Evolutionary conservation across 2,797 vertebrate species (phyloP).

Genomic region (Cuculus canorus): DNA sequence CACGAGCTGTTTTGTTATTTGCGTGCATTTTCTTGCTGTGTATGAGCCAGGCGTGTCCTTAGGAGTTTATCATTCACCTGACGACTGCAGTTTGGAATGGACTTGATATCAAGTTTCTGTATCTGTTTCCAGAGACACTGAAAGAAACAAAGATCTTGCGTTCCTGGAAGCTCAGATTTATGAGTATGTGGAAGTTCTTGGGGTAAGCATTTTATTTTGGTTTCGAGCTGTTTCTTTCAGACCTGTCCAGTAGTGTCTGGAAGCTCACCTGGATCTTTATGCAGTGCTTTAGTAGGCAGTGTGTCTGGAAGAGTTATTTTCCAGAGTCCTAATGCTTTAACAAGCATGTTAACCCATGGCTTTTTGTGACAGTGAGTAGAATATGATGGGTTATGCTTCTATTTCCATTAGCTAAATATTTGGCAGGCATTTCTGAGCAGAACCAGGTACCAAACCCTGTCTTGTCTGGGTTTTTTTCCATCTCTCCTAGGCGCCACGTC

Average conservation of each 20-base stretch:
- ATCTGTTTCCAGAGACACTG: constrained; percentile 86
- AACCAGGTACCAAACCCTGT: neutral
- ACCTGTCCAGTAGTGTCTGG: neutral
- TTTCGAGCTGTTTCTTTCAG: neutral
- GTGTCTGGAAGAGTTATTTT: neutral
- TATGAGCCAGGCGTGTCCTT: neutral
- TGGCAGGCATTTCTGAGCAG: neutral
- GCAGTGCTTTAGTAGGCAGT: neutral
- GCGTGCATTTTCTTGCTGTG: neutral
- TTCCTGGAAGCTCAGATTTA: constrained; percentile 98
- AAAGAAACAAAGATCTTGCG: constrained; percentile 94
- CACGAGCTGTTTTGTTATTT: neutral
- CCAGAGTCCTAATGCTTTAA: neutral
- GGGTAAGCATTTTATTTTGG: constrained; percentile 82
- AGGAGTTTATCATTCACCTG: neutral
- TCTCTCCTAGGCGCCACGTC: neutral
- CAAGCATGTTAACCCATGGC: neutral
- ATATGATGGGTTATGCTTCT: neutral
- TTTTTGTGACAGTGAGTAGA: neutral
- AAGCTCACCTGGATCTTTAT: neutral
- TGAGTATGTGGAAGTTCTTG: constrained; percentile 95
- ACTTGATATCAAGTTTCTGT: neutral
- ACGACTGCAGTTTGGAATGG: neutral
- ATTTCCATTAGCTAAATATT: neutral
- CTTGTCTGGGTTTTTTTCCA: too few species aligned